phyloP scores from a whole-genome alignment of 2,888 invertebrate species.

The Conchocele bisecta region DNA sequence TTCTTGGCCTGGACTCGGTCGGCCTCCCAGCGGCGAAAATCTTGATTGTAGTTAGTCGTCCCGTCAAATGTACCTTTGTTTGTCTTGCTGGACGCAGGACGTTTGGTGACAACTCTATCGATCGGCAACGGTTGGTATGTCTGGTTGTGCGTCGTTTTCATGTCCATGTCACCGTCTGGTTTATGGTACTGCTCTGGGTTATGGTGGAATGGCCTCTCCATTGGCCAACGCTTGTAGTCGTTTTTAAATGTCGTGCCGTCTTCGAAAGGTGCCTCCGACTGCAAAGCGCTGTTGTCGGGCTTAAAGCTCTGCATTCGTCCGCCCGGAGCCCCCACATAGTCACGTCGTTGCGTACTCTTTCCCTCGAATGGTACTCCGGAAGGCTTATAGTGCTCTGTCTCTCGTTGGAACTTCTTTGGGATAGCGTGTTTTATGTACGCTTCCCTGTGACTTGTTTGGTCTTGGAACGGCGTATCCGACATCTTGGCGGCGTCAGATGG shows the following conservation, averaged over 20 bases:
- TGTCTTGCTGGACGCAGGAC: slow-evolving; percentile 64
- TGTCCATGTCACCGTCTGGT: slow-evolving; percentile 80
- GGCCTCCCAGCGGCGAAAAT: slow-evolving; percentile 75
- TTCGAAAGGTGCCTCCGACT: slow-evolving; percentile 80
- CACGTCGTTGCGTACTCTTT: slow-evolving; percentile 76
- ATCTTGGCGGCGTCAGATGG: slow-evolving; percentile 74
- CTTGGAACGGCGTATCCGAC: slow-evolving; percentile 80
- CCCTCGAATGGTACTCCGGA: slow-evolving; percentile 77
- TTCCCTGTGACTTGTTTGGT: slow-evolving; percentile 78
- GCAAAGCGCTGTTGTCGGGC: slow-evolving; percentile 77
- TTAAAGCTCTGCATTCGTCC: slow-evolving; percentile 75
- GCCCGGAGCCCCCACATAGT: slow-evolving; percentile 71
- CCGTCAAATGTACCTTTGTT: slow-evolving; percentile 75
- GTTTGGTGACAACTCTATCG: slow-evolving; percentile 63
- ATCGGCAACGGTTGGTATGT: slow-evolving; percentile 75
- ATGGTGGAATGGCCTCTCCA: slow-evolving; percentile 72
- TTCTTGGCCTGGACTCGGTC: slow-evolving; percentile 62
- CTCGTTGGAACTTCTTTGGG: slow-evolving; percentile 67
- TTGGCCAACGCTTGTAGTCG: slow-evolving; percentile 77
- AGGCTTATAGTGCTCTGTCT: slow-evolving; percentile 73
- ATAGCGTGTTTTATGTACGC: slow-evolving; percentile 80
- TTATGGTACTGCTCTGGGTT: slow-evolving; percentile 74
- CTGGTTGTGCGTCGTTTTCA: slow-evolving; percentile 76
- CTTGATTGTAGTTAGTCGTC: slow-evolving; percentile 76
- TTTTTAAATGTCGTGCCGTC: slow-evolving; percentile 80